phyloP scores from a whole-genome alignment of 2,797 vertebrate genomes.

The Emydoidea blandingii region DNA sequence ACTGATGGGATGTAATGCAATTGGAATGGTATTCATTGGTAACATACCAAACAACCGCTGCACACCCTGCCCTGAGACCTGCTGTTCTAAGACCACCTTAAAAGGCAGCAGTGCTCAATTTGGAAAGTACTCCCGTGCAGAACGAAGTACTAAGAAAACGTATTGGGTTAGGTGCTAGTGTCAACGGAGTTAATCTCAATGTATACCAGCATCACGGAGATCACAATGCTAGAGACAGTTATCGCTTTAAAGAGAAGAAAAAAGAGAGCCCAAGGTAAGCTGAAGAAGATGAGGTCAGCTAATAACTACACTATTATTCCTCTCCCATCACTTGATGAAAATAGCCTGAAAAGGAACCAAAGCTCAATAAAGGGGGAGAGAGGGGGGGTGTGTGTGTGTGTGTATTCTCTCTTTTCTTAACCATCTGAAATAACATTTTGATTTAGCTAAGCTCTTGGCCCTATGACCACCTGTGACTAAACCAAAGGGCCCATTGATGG shows the following conservation, averaged over 20 bases:
- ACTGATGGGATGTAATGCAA: neutral
- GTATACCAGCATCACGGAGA: neutral
- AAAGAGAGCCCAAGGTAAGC: neutral
- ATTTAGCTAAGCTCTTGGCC: conserved; percentile 32
- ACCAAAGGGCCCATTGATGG: neutral
- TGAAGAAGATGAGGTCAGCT: neutral
- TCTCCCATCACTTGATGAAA: neutral
- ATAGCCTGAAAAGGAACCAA: neutral
- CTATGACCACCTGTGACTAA: neutral
- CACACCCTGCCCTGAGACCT: neutral
- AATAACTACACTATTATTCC: conserved; percentile 13
- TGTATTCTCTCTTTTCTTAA: neutral
- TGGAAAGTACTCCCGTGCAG: neutral
- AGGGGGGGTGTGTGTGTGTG: neutral
- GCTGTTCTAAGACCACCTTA: neutral
- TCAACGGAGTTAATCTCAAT: neutral
- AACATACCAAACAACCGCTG: neutral
- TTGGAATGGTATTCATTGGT: neutral
- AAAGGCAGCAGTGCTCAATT: neutral
- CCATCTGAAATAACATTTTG: conserved; percentile 34
- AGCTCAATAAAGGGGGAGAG: neutral
- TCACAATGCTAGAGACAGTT: neutral
- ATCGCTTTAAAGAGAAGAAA: neutral
- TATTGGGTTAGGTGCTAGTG: neutral
- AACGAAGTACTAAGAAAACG: neutral